These are phyloP conservation scores for Falco columbarius DNA, from an alignment of 2,797 vertebrate species.

Conservation along the genomic window DNA sequence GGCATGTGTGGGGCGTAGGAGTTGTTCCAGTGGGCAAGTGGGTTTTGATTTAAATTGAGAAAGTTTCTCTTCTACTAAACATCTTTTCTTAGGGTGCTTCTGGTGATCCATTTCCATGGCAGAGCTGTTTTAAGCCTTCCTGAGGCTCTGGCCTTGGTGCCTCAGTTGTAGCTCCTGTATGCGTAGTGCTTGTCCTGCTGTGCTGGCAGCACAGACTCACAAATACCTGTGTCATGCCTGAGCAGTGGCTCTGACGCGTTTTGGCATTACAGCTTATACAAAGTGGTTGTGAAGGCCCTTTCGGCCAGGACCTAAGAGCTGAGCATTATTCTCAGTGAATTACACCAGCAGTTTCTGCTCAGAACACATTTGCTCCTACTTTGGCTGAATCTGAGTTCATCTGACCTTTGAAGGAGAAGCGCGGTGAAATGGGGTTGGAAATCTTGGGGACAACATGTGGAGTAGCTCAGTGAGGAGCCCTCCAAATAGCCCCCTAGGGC, in stretches of 20 bases:
- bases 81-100: neutral
- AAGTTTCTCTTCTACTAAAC: neutral
- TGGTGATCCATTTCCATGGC: neutral
- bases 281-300: neutral
- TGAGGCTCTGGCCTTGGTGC: neutral
- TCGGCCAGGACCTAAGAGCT: neutral
- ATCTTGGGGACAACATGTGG: neutral
- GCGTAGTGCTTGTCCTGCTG: neutral
- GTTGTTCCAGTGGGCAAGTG: neutral
- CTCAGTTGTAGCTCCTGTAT: neutral
- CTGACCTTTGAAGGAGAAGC: neutral
- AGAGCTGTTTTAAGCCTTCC: neutral
- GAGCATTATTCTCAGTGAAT: neutral
- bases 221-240: fast-evolving
- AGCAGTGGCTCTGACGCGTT: neutral
- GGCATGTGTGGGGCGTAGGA: neutral
- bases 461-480: neutral
- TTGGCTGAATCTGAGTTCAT: neutral
- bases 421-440: neutral
- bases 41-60: neutral
- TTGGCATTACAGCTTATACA: fast-evolving
- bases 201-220: neutral
- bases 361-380: fast-evolving
- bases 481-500: neutral
- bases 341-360: neutral